A percentile compares a stretch with the other conserved stretches of the same genome.
phyloP scores from a whole-genome alignment of 1,140 invertebrate species.

The Achroia grisella region DNA sequence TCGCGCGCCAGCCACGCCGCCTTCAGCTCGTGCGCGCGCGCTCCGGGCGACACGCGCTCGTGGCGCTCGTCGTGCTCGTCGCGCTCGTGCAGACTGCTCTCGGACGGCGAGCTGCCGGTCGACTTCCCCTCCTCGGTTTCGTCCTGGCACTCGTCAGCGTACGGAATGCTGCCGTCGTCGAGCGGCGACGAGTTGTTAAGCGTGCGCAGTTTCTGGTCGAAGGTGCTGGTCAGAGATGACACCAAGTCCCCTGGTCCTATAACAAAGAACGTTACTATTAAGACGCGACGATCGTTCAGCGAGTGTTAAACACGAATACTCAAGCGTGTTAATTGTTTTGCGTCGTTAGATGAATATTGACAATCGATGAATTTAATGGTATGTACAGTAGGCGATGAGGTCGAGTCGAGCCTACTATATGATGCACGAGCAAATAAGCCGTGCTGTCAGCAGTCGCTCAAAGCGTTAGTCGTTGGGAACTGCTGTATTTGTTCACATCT shows the following conservation, averaged over 20 bases:
- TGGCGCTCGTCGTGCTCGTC: too few species aligned
- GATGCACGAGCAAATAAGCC: slow-evolving; percentile 47
- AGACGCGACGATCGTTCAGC: too few species aligned
- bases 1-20: slow-evolving; percentile 54
- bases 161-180: slow-evolving; percentile 70
- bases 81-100: slow-evolving; percentile 7
- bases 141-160: slow-evolving; percentile 65
- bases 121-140: slow-evolving; percentile 55
- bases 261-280: slow-evolving; percentile 21
- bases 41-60: slow-evolving; percentile 31
- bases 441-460: slow-evolving; percentile 45
- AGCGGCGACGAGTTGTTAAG: slow-evolving; percentile 70
- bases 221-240: slow-evolving; percentile 78
- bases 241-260: slow-evolving; percentile 76
- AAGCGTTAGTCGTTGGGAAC: slow-evolving; percentile 51
- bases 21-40: slow-evolving; percentile 50
- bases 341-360: slow-evolving; percentile 27
- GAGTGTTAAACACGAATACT: slow-evolving; percentile 11
- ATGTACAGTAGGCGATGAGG: slow-evolving; percentile 32
- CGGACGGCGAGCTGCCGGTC: slow-evolving; percentile 36
- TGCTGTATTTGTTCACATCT: slow-evolving; percentile 25
- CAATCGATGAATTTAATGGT: slow-evolving; percentile 26
- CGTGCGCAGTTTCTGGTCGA: slow-evolving; percentile 78
- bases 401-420: slow-evolving; percentile 13
- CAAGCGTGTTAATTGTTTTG: slow-evolving; percentile 47